Percentiles rank a stretch among this genome's conserved stretches.
Conservation (phyloP, 2,113 vertebrate genomes). For the Hassar affinis region DNA sequence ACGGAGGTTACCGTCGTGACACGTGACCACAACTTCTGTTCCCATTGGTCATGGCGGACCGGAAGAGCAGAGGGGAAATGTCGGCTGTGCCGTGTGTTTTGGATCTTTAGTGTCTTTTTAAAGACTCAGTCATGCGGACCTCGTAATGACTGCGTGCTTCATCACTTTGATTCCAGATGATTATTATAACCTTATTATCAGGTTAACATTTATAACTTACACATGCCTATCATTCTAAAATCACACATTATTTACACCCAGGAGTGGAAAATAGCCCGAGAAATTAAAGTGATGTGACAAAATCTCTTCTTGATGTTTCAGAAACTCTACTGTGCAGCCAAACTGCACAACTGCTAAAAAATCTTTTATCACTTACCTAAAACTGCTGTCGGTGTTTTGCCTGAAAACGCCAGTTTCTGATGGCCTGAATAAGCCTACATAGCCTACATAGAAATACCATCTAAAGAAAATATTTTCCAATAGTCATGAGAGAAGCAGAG, state of each 20-base stretch:
- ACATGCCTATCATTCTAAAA: not conserved
- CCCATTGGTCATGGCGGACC: conserved; percentile 40
- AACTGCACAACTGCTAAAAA: too few relatives aligned
- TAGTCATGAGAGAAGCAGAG: too few relatives aligned
- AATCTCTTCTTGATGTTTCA: not conserved
- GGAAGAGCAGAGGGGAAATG: not conserved
- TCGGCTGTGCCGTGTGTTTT: not conserved
- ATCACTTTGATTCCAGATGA: not conserved
- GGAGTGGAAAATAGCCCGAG: not conserved
- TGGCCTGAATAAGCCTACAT: too few relatives aligned
- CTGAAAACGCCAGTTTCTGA: not conserved
- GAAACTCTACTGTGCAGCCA: too few relatives aligned
- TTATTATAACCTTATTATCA: too few relatives aligned
- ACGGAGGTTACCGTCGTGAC: conserved; percentile 50
- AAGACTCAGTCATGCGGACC: not conserved
- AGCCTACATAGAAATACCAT: not conserved
- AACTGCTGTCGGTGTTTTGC: not conserved
- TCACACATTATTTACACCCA: not conserved
- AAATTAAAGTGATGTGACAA: not conserved
- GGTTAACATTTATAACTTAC: not conserved
- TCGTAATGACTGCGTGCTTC: not conserved
- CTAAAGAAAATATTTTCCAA: not conserved
- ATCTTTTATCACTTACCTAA: not conserved
- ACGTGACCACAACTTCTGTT: not conserved
- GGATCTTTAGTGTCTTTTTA: not conserved